A percentile compares a stretch with the other conserved stretches of the same genome.
phyloP scores from a whole-genome alignment of 2,113 vertebrate genomes.

The Marmota flaviventris region DNA sequence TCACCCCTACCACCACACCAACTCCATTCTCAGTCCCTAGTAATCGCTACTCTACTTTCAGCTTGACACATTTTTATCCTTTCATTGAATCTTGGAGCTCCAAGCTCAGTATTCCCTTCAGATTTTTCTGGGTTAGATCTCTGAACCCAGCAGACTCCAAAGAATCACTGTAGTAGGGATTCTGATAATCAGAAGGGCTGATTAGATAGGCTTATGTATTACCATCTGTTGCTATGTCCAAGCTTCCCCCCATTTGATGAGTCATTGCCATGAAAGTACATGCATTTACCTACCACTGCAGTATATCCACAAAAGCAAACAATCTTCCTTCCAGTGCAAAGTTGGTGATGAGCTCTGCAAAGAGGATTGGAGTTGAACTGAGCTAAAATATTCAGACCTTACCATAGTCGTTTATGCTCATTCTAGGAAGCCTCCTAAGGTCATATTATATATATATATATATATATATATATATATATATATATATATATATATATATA shows the following conservation, averaged over 20 bases:
- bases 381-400: background rate
- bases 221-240: background rate
- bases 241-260: background rate
- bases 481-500: too few relatives aligned
- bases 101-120: background rate
- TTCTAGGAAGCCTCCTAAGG: background rate
- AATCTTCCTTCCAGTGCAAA: background rate
- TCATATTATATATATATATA: too few relatives aligned
- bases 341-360: background rate
- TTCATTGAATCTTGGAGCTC: background rate
- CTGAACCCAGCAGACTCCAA: background rate
- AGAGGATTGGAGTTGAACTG: fast-evolving
- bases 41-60: background rate
- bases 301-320: background rate
- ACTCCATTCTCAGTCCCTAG: background rate
- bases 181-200: background rate
- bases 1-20: background rate
- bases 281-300: background rate
- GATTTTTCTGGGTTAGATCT: background rate
- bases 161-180: background rate
- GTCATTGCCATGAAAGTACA: background rate
- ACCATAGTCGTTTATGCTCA: background rate
- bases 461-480: too few relatives aligned
- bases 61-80: background rate
- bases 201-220: background rate